Evolutionary conservation across 1,140 invertebrate species (phyloP), one percentile per base, ranked within the genome.

Genomic region (Cydia amplana): DNA sequence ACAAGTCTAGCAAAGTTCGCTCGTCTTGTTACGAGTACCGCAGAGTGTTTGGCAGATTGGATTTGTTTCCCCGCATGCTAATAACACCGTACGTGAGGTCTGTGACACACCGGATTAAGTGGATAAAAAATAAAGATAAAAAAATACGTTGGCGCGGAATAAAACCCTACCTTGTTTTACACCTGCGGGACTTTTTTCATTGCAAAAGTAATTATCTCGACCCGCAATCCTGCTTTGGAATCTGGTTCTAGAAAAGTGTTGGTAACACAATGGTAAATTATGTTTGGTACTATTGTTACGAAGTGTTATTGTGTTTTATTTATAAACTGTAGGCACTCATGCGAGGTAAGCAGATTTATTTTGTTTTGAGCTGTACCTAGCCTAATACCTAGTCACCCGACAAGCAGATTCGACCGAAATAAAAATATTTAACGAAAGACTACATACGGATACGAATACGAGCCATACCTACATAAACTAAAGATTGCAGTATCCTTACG

Each of bases 1-100:
- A 86, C 84, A 85, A 84, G 79, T 86, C 79, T 77, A 63, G 84
- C 82, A 84, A 85, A 88, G 80, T 87, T 87, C 77, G 78, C 81
- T 79, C 80, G 82, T 87, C 85, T 86, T 88, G 84, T 85, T 85
- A 82, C 55, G 20, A 60, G 55, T 23, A 60, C 83, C 79, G 74
- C 81, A 70, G 67, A 80, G 80, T 83, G 82, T 88, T 86, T 86
- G 85, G 83, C 85, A 84, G 85, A 88, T 87, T 88, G 87, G 85
- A 88, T 88, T 87, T 87, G 87, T 87, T 87, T 82, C 74, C 80
- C 79, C 82, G 83, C 81, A 88, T 87, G 84, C 83, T 86, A 87
- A 88, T 88, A 85, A 75, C 40, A 60, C 75, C 64, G 70, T 77
- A 83, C 83, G 82, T 87, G 85, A 55, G 78, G 72, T 78, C 78